Evolutionary conservation across 1,140 invertebrate genomes (phyloP), one percentile per base, ranked within the genome.

Genomic region (Lordiphosa mommai): DNA sequence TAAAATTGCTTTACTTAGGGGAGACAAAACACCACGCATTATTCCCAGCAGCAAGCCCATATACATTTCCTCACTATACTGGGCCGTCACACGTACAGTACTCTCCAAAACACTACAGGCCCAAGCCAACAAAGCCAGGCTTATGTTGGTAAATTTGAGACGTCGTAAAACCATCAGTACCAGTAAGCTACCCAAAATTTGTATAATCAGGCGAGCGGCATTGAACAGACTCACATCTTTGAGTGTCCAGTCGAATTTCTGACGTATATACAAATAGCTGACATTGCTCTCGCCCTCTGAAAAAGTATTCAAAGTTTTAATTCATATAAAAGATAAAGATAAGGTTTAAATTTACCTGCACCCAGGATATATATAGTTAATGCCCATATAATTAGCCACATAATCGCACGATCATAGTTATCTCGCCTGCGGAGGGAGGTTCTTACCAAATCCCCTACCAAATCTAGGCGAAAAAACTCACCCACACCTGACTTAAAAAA

Each of bases 171-270:
- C 5, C 17, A 90, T 74, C 9, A 92, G 88, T 1, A 90, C 90
- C 4, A 91, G 46, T 14, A 90, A 72, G 4, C 90, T 91, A 8
- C 92, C 92, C 50, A 91, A 32, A 46, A 92, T 90, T 17, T 89
- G 88, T 0, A 88, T 60, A 4, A 89, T 87, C 82, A 86, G 89
- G 63, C 48, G 89, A 14, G 63, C 89, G 49, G 89, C 88, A 29
- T 89, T 90, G 65, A 89, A 93, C 9, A 89, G 72, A 6, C 91
- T 92, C 44, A 91, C 94, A 30, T 93, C 89, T 34, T 91, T 85
- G 38, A 94, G 87, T n/a, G 91, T 90, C 93, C 93, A 95, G 13
- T 91, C 89, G 10, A 95, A 90, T 74, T 92, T 91, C 30, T 92
- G 90, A 38, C 92, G 92, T 8, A 91, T 76, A 67, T 93, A 94